Evolutionary conservation across 2,113 vertebrate genomes (phyloP).

Genomic region (Sapayoa aenigma): DNA sequence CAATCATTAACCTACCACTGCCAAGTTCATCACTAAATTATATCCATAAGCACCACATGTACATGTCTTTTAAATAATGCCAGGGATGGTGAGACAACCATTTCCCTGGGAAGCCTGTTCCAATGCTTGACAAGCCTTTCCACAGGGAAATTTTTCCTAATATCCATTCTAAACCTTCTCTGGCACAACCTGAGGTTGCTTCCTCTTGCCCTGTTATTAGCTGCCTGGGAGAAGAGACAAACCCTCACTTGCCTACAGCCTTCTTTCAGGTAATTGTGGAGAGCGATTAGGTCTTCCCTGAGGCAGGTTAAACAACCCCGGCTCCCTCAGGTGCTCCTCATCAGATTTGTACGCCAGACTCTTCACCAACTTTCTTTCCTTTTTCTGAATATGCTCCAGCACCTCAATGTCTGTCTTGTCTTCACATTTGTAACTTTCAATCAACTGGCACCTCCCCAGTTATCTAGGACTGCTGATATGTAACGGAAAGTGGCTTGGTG

Average conservation of each 20-base stretch:
- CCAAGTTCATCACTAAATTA: neutral
- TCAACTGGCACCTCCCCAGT: neutral
- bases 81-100: rapidly evolving
- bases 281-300: neutral
- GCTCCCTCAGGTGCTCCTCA: neutral
- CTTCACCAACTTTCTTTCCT: neutral
- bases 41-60: neutral
- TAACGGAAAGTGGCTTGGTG: neutral
- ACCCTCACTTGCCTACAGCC: too few relatives aligned
- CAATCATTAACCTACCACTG: neutral
- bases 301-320: neutral
- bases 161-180: neutral
- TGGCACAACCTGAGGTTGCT: neutral
- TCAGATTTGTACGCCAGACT: neutral
- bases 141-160: neutral
- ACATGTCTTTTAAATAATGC: neutral
- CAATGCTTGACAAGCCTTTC: neutral
- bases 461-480: neutral
- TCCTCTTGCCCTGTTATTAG: neutral
- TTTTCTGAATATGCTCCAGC: neutral
- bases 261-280: neutral
- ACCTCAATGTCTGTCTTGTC: neutral
- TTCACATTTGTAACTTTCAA: neutral
- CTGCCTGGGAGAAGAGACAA: neutral
- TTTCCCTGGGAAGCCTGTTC: neutral